Evolutionary conservation across 53 echinoderm and acorn worm genomes (phyloP).

Genomic region (Holothuria leucospilota): DNA sequence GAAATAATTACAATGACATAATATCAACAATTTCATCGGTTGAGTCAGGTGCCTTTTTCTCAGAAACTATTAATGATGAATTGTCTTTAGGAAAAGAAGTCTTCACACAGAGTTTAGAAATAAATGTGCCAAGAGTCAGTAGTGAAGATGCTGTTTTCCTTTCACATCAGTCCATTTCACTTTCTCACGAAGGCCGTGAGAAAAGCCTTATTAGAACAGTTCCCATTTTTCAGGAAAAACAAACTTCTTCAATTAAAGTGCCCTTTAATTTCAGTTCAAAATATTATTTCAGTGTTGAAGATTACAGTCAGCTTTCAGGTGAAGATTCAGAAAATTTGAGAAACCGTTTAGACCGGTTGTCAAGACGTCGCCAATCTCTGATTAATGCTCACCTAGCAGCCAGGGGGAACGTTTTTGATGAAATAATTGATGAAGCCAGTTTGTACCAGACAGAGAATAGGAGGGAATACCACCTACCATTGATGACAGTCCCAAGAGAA

Average conservation of each 20-base stretch:
- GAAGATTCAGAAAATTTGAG: too few relatives aligned
- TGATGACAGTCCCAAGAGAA: too few relatives aligned
- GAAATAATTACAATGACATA: too few relatives aligned
- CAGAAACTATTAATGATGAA: neutral
- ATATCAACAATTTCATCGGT: neutral
- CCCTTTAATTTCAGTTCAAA: constrained; percentile 27
- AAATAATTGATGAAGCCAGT: neutral
- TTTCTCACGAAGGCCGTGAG: too few relatives aligned
- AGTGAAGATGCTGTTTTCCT: too few relatives aligned
- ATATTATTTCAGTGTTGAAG: constrained; percentile 43
- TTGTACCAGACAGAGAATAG: too few relatives aligned
- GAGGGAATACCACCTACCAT: too few relatives aligned
- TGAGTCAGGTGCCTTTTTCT: constrained; percentile 32
- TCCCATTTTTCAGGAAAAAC: too few relatives aligned
- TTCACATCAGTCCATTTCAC: too few relatives aligned
- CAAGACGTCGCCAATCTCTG: neutral
- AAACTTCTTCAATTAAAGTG: neutral
- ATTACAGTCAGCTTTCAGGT: neutral
- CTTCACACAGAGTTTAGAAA: constrained; percentile 10
- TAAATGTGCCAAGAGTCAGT: neutral
- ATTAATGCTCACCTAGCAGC: constrained; percentile 32
- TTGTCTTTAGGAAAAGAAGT: neutral
- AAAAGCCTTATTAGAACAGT: too few relatives aligned
- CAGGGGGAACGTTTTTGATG: constrained; percentile 15
- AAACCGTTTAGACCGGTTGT: neutral